These are phyloP conservation scores for Setipinna tenuifilis DNA, from an alignment of 2,797 vertebrate species.

Conservation along the genomic window DNA sequence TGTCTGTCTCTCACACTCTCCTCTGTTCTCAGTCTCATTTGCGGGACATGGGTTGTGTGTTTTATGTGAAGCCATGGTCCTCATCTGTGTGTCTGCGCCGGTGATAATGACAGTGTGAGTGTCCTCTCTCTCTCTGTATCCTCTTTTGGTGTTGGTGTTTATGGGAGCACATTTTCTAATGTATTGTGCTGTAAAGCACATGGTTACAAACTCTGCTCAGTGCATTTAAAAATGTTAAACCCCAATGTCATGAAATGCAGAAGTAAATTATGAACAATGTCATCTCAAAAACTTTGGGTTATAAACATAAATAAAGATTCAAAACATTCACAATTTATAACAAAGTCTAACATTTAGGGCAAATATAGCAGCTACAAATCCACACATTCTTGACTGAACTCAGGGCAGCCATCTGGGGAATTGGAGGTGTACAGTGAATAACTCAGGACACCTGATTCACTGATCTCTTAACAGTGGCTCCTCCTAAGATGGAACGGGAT, in stretches of 20 bases:
- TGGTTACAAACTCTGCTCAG: not conserved
- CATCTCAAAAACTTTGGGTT: conserved; percentile 4
- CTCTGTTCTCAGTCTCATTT: not conserved
- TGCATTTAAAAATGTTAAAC: not conserved
- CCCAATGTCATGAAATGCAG: conserved; percentile 8
- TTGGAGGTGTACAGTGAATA: not conserved
- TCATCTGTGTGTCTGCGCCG: not conserved
- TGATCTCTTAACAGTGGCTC: not conserved
- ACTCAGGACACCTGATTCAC: not conserved
- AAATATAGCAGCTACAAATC: not conserved
- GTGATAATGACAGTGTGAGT: not conserved
- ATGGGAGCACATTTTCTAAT: not conserved
- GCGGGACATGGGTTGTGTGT: not conserved
- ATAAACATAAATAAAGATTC: conserved; percentile 5
- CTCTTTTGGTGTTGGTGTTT: not conserved
- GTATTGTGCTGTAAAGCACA: not conserved
- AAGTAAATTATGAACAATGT: not conserved
- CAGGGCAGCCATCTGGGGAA: not conserved
- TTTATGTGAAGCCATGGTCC: not conserved
- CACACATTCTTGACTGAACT: conserved; percentile 10
- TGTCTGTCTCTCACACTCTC: conserved; percentile 2
- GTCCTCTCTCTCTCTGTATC: not conserved
- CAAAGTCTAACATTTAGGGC: not conserved
- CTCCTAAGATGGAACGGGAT: not conserved
- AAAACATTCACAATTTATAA: not conserved